These are phyloP conservation scores for Odobenus rosmarus DNA, from an alignment of 2,113 vertebrate species.

Conservation along the genomic window DNA sequence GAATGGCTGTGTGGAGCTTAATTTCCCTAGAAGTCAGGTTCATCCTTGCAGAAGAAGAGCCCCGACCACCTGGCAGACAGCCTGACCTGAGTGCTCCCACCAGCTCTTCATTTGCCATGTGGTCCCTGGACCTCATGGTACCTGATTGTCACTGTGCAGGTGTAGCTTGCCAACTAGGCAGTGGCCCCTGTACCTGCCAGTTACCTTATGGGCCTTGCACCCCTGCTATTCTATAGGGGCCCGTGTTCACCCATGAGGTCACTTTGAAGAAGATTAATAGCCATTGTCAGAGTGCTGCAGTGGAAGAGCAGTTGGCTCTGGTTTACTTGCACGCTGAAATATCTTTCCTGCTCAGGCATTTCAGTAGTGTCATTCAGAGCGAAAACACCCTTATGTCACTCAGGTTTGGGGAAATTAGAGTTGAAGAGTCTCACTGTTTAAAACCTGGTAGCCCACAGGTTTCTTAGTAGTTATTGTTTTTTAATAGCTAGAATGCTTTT, in stretches of 20 bases:
- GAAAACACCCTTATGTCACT: background rate
- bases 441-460: background rate
- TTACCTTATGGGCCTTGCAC: background rate
- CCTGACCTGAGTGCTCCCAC: background rate
- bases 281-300: background rate
- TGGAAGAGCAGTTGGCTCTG: background rate
- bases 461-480: background rate
- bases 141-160: background rate
- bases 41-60: background rate
- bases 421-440: constrained; percentile 17
- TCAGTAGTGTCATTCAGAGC: background rate
- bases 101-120: background rate
- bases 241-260: background rate
- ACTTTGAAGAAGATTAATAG: background rate
- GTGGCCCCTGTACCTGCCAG: background rate
- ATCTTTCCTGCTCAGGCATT: background rate
- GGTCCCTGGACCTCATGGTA: background rate
- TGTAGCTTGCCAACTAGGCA: background rate
- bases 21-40: background rate
- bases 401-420: constrained; percentile 1
- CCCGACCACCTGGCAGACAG: background rate
- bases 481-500: constrained; percentile 39
- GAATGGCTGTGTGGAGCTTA: background rate
- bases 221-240: background rate
- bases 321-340: background rate